A percentile compares a stretch with the other conserved stretches of the same genome.
These are phyloP conservation scores for Hycleus cichorii DNA, from an alignment of 1,140 invertebrate genomes.

Conservation along the genomic window DNA sequence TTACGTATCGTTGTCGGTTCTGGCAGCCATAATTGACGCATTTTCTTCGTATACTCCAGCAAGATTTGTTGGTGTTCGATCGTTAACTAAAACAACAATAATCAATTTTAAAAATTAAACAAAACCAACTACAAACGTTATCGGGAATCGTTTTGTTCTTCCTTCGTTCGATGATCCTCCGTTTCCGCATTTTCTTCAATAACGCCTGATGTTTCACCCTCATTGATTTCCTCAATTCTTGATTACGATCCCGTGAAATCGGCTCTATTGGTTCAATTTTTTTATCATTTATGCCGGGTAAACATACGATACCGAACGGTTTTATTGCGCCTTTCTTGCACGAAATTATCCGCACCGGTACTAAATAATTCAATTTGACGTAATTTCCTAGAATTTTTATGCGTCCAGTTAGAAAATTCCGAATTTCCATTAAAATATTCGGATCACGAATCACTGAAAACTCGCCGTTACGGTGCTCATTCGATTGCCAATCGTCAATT, in stretches of 20 bases:
- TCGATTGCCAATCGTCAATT: constrained; percentile 56
- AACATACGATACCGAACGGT: constrained; percentile 56
- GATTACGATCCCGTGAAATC: constrained; percentile 50
- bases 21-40: constrained; percentile 64
- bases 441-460: constrained; percentile 53
- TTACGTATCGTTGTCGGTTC: constrained; percentile 49
- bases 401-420: constrained; percentile 8
- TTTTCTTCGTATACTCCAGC: constrained; percentile 49
- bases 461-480: constrained; percentile 18
- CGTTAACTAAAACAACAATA: constrained; percentile 24
- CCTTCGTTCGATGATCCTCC: constrained; percentile 34
- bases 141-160: no score
- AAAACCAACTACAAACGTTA: no score
- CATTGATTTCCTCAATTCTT: constrained; percentile 48
- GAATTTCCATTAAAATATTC: constrained; percentile 34
- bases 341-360: constrained; percentile 48
- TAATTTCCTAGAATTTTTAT: not conserved
- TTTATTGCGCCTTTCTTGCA: constrained; percentile 43
- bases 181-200: constrained; percentile 51
- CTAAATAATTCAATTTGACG: constrained; percentile 40
- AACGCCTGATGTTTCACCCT: constrained; percentile 49
- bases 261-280: constrained; percentile 50
- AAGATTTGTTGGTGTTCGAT: constrained; percentile 39
- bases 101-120: not conserved
- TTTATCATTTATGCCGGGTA: constrained; percentile 53